Evolutionary conservation across 2,113 vertebrate species (phyloP).

Genomic region (Megaptera novaeangliae): DNA sequence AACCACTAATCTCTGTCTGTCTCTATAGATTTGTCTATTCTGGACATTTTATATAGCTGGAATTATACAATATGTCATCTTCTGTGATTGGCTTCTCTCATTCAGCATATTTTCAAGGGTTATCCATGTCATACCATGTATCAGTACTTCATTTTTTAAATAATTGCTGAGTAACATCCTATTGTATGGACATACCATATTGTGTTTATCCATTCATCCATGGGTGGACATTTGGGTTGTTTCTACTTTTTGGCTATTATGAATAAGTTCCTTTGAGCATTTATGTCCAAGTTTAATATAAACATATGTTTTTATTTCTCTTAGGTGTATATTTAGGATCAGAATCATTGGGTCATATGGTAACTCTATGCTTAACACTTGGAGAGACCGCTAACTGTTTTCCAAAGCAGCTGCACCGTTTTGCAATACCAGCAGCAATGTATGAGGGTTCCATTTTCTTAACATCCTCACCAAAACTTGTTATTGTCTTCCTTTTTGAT

Average conservation of each 20-base stretch:
- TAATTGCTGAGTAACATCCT: not conserved
- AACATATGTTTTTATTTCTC: not conserved
- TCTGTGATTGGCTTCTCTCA: not conserved
- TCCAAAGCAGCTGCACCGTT: not conserved
- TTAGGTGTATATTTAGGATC: not conserved
- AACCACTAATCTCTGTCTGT: not conserved
- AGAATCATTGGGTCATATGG: not conserved
- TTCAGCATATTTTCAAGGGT: not conserved
- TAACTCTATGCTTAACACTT: not conserved
- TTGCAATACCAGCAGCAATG: not conserved
- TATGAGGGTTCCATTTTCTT: not conserved
- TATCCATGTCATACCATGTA: not conserved
- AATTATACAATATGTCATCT: not conserved
- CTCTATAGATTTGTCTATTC: not conserved
- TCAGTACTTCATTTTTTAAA: not conserved
- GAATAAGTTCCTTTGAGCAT: not conserved
- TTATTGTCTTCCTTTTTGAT: not conserved
- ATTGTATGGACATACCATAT: not conserved
- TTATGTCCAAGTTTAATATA: not conserved
- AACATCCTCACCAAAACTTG: not conserved
- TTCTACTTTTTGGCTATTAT: not conserved
- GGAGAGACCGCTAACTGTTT: not conserved
- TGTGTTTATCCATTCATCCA: not conserved
- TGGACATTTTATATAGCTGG: not conserved
- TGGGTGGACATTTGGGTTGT: not conserved